phyloP scores from a whole-genome alignment of 2,113 vertebrate species.

The Gobio gobio region DNA sequence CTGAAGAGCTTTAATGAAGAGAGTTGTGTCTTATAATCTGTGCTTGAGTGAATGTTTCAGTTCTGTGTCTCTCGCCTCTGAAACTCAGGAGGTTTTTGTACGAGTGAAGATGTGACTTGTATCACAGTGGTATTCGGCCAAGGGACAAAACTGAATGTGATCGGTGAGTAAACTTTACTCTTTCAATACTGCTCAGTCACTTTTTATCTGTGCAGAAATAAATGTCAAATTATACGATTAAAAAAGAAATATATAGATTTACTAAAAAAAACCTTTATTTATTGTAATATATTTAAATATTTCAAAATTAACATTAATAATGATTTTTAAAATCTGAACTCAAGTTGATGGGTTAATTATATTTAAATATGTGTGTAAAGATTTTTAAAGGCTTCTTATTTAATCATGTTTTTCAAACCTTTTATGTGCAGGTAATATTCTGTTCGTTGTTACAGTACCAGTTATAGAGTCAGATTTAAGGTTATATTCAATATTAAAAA shows the following conservation, averaged over 20 bases:
- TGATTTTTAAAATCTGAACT: background rate
- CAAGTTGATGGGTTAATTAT: background rate
- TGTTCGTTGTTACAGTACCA: background rate
- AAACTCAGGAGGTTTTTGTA: conserved; percentile 71
- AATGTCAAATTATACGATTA: too few species aligned
- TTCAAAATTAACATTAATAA: background rate
- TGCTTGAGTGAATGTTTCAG: conserved; percentile 54
- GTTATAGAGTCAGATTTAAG: background rate
- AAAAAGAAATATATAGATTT: too few species aligned
- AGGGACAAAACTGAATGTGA: conserved; percentile 68
- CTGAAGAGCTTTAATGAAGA: background rate
- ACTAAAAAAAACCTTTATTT: background rate
- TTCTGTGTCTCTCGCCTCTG: conserved; percentile 56
- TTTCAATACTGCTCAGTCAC: background rate
- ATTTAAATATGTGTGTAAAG: background rate
- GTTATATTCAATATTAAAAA: background rate
- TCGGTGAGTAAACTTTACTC: conserved; percentile 60
- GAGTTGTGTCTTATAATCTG: background rate
- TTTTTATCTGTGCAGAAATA: background rate
- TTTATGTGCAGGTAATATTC: background rate
- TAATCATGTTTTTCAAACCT: background rate
- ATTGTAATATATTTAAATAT: background rate
- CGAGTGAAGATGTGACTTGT: conserved; percentile 60
- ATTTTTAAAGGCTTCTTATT: background rate
- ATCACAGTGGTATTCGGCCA: conserved; percentile 75